Evolutionary conservation across 1,140 invertebrate genomes (phyloP).

Genomic region (Drosophila neocordata): DNA sequence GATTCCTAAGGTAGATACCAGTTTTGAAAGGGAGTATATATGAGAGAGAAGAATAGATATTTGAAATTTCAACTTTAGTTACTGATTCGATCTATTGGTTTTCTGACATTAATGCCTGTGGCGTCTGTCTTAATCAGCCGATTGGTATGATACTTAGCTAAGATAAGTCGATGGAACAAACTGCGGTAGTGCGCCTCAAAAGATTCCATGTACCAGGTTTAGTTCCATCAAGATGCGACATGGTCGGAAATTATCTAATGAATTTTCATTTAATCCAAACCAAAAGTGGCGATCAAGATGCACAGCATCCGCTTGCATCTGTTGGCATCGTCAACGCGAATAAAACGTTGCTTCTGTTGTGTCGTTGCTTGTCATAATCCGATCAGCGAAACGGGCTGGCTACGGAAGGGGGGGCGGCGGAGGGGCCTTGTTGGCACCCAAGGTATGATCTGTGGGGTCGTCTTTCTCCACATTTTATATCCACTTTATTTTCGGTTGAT

Average conservation of each 20-base stretch:
- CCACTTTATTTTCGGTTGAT: conserved; percentile 6
- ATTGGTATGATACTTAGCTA: conserved; percentile 57
- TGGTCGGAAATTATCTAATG: conserved; percentile 73
- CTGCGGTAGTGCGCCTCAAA: conserved; percentile 67
- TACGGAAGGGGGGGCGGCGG: background rate
- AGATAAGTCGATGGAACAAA: conserved; percentile 22
- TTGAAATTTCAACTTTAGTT: conserved; percentile 6
- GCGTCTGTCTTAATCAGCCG: conserved; percentile 63
- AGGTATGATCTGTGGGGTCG: conserved; percentile 59
- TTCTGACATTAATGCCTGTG: conserved; percentile 57
- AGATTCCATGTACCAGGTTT: conserved; percentile 11
- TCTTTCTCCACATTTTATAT: conserved; percentile 15
- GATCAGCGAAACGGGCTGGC: conserved; percentile 48
- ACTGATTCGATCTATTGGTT: conserved; percentile 17
- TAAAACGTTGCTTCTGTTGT: conserved; percentile 36
- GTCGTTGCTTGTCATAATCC: conserved; percentile 78
- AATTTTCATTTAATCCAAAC: conserved; percentile 79
- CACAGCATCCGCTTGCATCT: conserved; percentile 60
- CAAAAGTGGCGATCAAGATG: conserved; percentile 67
- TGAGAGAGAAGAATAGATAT: no score
- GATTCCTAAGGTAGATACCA: no score
- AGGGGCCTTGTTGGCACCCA: conserved; percentile 16
- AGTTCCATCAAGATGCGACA: conserved; percentile 43
- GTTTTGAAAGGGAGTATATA: no score
- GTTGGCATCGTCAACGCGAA: conserved; percentile 67